phyloP scores from a whole-genome alignment of 2,113 vertebrate genomes.

The Cinclus mexicanus region DNA sequence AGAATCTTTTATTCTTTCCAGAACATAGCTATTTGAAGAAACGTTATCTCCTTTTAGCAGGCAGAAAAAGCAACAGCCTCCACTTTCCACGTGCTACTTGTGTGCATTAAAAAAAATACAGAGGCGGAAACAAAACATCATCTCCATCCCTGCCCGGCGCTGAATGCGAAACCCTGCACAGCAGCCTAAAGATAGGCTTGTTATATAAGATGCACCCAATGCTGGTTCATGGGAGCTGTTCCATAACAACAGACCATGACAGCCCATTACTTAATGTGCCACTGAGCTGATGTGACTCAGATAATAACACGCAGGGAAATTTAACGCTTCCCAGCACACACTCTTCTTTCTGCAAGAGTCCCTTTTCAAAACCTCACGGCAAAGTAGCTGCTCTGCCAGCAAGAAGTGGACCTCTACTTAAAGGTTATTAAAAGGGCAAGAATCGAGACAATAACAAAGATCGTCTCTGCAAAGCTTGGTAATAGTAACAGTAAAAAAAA shows the following conservation, averaged over 20 bases:
- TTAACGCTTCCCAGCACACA: not conserved
- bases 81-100: not conserved
- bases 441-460: not conserved
- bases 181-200: not conserved
- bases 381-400: not conserved
- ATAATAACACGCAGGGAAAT: not conserved
- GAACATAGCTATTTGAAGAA: not conserved
- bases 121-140: not conserved
- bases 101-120: not conserved
- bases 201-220: not conserved
- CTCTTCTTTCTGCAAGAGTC: not conserved
- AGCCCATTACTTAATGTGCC: conserved; percentile 29
- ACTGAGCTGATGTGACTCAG: conserved; percentile 2
- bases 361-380: not conserved
- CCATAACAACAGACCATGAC: conserved; percentile 14
- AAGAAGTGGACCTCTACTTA: not conserved
- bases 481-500: not conserved
- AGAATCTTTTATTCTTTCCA: not conserved
- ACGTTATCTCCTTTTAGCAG: not conserved
- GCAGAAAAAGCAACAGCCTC: not conserved
- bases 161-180: not conserved
- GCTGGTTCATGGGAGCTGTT: conserved; percentile 18
- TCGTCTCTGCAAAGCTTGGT: not conserved
- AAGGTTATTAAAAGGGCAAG: conserved; percentile 47
- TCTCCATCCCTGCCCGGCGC: not conserved